Conservation (phyloP, 2,797 vertebrate species). For the Falco biarmicus region DNA sequence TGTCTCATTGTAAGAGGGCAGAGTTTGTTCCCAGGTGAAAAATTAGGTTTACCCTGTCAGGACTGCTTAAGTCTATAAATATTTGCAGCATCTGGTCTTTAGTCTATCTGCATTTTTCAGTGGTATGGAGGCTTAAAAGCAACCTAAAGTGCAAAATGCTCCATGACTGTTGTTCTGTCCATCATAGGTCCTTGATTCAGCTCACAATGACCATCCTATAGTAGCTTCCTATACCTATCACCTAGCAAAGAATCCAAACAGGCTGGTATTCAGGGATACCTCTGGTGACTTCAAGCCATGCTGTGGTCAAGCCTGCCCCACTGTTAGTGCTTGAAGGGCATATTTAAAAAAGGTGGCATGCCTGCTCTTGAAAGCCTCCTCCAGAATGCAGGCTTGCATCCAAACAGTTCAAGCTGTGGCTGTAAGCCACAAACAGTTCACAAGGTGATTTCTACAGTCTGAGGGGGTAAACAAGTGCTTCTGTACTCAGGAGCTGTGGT, state of each 20-base stretch:
- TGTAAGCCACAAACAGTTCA: neutral
- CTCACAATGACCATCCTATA: neutral
- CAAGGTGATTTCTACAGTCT: neutral
- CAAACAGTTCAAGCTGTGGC: neutral
- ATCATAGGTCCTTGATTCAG: neutral
- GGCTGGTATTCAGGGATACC: neutral
- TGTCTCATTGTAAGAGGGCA: neutral
- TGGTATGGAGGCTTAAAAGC: neutral
- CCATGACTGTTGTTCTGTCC: neutral
- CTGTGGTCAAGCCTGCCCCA: neutral
- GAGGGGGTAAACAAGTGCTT: neutral
- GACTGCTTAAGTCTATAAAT: neutral
- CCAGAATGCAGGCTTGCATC: neutral
- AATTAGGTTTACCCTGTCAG: neutral
- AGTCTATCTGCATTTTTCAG: neutral
- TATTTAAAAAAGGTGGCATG: neutral
- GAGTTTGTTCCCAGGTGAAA: neutral
- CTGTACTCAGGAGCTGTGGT: neutral
- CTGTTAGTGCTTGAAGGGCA: neutral
- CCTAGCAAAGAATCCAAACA: neutral
- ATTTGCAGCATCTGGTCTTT: neutral
- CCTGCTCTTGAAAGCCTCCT: neutral
- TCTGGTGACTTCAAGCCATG: neutral
- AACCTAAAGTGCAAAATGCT: neutral
- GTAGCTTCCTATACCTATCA: neutral